These are phyloP conservation scores for Parasteatoda tepidariorum DNA, from an alignment of 1,140 invertebrate species.

Conservation along the genomic window DNA sequence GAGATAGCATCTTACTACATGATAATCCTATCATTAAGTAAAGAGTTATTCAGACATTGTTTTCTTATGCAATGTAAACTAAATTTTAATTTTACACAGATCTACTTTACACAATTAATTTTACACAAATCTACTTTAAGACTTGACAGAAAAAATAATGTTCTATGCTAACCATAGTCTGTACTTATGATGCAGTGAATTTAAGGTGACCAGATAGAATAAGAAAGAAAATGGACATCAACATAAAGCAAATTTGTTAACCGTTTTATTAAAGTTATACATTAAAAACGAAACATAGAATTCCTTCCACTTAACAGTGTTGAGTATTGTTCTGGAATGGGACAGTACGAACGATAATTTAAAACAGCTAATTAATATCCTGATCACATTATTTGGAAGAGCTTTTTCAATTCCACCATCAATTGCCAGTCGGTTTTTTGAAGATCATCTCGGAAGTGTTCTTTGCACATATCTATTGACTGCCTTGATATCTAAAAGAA, in stretches of 20 bases:
- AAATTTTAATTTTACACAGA: no score
- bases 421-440: slow-evolving; percentile 96
- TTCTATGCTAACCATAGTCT: no score
- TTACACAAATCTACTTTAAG: no score
- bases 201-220: no score
- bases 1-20: no score
- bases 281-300: neutral
- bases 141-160: no score
- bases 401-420: slow-evolving; percentile 98
- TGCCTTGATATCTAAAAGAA: slow-evolving; percentile 92
- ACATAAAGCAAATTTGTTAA: neutral
- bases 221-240: no score
- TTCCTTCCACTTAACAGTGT: neutral
- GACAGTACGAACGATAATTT: neutral
- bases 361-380: slow-evolving; percentile 40
- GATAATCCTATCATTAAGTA: no score
- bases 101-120: no score
- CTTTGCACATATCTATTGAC: slow-evolving; percentile 98
- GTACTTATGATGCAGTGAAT: no score
- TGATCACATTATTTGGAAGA: slow-evolving; percentile 87
- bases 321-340: neutral
- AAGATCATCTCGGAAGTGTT: slow-evolving; percentile 98
- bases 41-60: no score
- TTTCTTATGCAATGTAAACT: no score
- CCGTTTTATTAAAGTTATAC: neutral